A percentile compares a stretch with the other conserved stretches of the same genome.
phyloP scores from a whole-genome alignment of 2,113 vertebrate genomes.

The Platysternon megacephalum region DNA sequence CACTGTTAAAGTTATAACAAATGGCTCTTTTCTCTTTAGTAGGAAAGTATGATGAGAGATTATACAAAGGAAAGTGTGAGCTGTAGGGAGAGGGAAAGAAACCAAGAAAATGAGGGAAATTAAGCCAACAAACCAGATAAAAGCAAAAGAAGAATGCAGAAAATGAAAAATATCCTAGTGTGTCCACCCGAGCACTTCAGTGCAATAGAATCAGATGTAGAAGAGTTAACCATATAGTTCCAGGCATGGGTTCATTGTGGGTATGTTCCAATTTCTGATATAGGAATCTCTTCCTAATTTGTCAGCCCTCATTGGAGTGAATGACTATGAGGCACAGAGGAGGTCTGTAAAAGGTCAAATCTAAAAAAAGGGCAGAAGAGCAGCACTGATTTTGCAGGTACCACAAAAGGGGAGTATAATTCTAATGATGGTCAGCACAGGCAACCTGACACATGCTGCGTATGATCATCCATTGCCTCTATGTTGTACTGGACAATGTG shows the following conservation, averaged over 20 bases:
- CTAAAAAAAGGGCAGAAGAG: background rate
- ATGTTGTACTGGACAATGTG: no score
- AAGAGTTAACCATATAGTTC: background rate
- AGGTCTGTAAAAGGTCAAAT: background rate
- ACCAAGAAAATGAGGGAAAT: background rate
- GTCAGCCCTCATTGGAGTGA: background rate
- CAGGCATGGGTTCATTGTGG: background rate
- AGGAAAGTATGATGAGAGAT: conserved; percentile 58
- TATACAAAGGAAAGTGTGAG: conserved; percentile 64
- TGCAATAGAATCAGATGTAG: fast-evolving
- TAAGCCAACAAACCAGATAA: conserved; percentile 27
- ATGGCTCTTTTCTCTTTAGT: conserved; percentile 49
- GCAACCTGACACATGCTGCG: background rate
- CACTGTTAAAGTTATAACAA: conserved; percentile 59
- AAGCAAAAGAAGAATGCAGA: background rate
- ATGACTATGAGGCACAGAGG: background rate
- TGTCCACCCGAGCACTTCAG: fast-evolving
- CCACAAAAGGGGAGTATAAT: background rate
- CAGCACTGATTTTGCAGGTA: background rate
- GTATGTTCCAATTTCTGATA: background rate
- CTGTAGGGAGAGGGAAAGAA: conserved; percentile 24
- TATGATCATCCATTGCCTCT: background rate
- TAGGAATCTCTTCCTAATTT: background rate
- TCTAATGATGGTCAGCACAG: background rate
- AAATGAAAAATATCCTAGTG: background rate